Conservation (phyloP, 1,140 invertebrate genomes). For the Drosophila bocki region DNA sequence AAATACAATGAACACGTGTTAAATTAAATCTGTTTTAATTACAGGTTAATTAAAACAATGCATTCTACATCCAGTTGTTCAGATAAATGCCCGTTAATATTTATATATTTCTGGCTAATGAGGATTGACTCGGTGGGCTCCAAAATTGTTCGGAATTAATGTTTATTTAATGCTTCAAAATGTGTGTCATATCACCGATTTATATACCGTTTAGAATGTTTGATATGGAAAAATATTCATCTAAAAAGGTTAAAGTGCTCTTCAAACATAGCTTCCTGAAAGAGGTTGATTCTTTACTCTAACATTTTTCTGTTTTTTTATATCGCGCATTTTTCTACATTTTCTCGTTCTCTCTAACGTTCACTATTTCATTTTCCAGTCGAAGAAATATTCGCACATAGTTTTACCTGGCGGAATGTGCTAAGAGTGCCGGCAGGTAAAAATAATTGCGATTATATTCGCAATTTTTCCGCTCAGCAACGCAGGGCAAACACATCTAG, state of each 20-base stretch:
- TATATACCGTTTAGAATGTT: not conserved
- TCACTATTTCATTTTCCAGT: constrained; percentile 46
- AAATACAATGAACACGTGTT: constrained; percentile 44
- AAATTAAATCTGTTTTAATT: constrained; percentile 52
- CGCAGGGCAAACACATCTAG: constrained; percentile 6
- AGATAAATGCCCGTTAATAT: constrained; percentile 7
- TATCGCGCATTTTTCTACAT: not conserved
- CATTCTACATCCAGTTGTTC: constrained; percentile 7
- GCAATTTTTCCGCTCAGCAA: constrained; percentile 35
- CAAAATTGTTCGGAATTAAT: constrained; percentile 12
- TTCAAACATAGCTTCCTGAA: not conserved
- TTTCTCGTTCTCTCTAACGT: constrained; percentile 4
- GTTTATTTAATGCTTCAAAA: constrained; percentile 26
- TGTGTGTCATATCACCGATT: not conserved
- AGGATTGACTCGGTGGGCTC: not conserved
- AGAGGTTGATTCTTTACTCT: constrained; percentile 3
- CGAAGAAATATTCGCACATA: constrained; percentile 60
- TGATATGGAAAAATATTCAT: not conserved
- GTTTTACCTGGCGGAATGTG: constrained; percentile 35
- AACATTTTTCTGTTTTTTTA: constrained; percentile 3
- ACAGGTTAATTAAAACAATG: constrained; percentile 60
- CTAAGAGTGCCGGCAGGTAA: constrained; percentile 46
- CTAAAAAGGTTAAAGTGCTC: constrained; percentile 6
- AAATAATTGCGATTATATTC: constrained; percentile 65
- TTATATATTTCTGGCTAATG: constrained; percentile 22